Base-by-base conservation (phyloP, 2,888 invertebrate species). In the Pimpla rufipes region DNA sequence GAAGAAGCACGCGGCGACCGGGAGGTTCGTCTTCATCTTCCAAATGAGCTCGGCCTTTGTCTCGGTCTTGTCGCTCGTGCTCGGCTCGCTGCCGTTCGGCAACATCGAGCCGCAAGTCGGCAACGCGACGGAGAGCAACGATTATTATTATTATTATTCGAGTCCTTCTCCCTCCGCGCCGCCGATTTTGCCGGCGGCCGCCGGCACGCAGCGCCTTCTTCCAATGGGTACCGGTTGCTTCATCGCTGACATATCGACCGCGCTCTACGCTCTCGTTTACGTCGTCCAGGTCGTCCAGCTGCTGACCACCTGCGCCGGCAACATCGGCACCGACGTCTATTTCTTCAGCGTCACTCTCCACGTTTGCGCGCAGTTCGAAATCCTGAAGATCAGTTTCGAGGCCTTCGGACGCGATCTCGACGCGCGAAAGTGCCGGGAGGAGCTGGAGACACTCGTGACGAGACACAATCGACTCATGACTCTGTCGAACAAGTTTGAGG, bases 271-370 rank as follows among this genome's bases (percentile, higher is more conserved):
- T 37, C 42, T 66, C 16, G 7, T 75, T 67, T 83, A 85, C 50
- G 29, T 85, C 0, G 16, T 78, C n/a, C 85, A 83, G 21, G n/a
- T 64, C 11, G 35, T 80, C 40, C 78, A 85, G 57, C 13, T 83
- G 10, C 16, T 75, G 0, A 70, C 23, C 1, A 80, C 75, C 0
- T 66, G 66, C 21, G 71, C 71, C 6, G 75, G 74, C 4, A 83
- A 83, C 75, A 40, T 81, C 13, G 85, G 83, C 10, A 55, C 52
- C 11, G 83, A 83, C 18, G 75, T 80, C 45, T 83, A 78, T 29
- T 81, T 85, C 23, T 83, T 85, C 45, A 42, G 57, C 13, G 50
- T 85, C 1, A 68, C 83, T 1, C 64, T 83, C 55, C 85, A 85
- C 67, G 66, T 85, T 50, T 71, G 62, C 11, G 80, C 75, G 42